Base-by-base conservation (phyloP, 2,888 invertebrate species). In the Stenurella melanura region DNA sequence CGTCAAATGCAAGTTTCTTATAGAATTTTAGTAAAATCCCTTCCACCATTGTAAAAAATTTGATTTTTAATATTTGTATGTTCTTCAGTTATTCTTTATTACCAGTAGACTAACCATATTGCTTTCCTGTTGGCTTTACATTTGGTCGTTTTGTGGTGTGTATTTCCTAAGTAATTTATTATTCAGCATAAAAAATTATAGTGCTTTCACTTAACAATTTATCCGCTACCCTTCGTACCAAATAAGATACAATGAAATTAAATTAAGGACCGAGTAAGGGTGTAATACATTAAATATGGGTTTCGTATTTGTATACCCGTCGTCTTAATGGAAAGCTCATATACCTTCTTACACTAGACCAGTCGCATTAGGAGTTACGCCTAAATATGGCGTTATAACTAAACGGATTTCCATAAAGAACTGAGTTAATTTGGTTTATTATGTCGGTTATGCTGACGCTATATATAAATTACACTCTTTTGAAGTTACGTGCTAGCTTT, bases 251-350 rank as follows among this genome's bases (percentile, higher is more conserved):
- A 30, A 18, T 30, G 69, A 69, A 57, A 69, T 67, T 67, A 67
- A 50, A 67, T 67, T 67, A 50, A 69, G 30, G 69, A 21, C 69
- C 30, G 56, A 17, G 30, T 57, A 17, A 58, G 69, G 69, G 26
- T 57, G 57, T 69, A 58, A 57, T 57, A 69, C 57, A 57, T 69
- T 69, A 69, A 69, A 69, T 69, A 69, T 57, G 69, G 57, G 69
- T 11, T 30, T 17, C 57, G 69, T 30, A 69, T 69, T 69, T 57
- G 69, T 57, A 19, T 34, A 26, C 19, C 54, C 67, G 21, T 57
- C 11, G 18, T 26, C 18, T 69, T 69, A 69, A 69, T 69, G 57
- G 69, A 57, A 34, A 57, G 69, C n/a, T 34, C 69, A 30, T 57
- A 69, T 26, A 18, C 69, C 57, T 57, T 69, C 54, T 57, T 57